Base-by-base conservation (phyloP, 2,113 vertebrate species). In the Ailuropoda melanoleuca region DNA sequence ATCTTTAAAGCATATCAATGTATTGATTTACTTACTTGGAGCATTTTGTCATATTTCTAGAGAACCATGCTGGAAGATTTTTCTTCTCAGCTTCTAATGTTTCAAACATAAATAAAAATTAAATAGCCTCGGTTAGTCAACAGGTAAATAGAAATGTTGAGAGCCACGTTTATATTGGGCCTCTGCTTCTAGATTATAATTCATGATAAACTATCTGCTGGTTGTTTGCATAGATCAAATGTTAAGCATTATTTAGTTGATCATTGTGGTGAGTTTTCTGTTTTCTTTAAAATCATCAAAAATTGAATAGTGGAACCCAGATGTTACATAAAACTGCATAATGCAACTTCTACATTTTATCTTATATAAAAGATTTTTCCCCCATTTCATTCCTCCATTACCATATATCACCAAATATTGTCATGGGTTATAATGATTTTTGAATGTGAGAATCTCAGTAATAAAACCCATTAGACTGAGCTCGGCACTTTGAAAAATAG, bases 381-480 rank as follows among this genome's bases (percentile, higher is more conserved):
- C 91, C 95, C 55, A 95, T 97, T 98, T 98, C 87, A 97, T 98
- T 98, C 93, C 80, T 98, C 98, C 68, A 97, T 98, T 98, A 98
- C 97, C 84, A 97, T 97, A 95, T 95, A 98, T 89, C 94, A 97
- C 66, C 31, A 97, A 97, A 98, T 97, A 97, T 74, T 97, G 24
- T 96, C 95, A 93, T 70, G 96, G 80, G 46, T 97, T 92, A 97
- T 97, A 98, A 98, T 66, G n/a, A 97, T 97, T 98, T 97, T 98
- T 95, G 81, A 97, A 96, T 96, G 74, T 92, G 89, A 98, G 95
- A 95, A 89, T 62, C 74, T n/a, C 68, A 97, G 53, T 77, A 97
- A 97, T 98, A 98, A 98, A 98, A 95, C 46, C 95, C 89, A 95
- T 92, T 96, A 68, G 62, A 95, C 58, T 97, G 93, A 98, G 87